Base-by-base conservation (phyloP, 1,140 invertebrate genomes). In the Venturia canescens region DNA sequence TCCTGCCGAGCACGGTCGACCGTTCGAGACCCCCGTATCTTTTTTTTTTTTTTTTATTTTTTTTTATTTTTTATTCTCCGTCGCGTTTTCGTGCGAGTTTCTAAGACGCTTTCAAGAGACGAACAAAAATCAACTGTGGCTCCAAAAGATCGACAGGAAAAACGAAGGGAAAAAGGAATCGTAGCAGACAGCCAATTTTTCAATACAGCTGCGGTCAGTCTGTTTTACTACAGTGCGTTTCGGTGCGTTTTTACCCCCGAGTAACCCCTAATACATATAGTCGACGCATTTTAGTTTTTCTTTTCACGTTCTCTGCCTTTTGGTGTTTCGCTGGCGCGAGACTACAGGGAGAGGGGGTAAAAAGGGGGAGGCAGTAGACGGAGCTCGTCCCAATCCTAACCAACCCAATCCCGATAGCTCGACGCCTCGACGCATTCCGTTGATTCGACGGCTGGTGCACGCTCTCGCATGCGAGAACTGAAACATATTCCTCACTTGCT, bases 361-460 rank as follows among this genome's bases (percentile, higher is more conserved):
- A 23, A 15, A 18, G 60, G 60, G 60, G 23, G 23, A 63, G 60
- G 23, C 3, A 63, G 60, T 63, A 13, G 50, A 53, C 84, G 87
- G 86, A 86, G 86, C 86, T 84, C 67, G 82, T 84, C 83, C 86
- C 85, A 83, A 83, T 87, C 81, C 84, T 84, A 87, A 86, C 85
- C 86, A 87, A 88, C 86, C 85, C 83, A 79, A 80, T 79, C 72
- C 38, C 82, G 82, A 86, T 84, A 84, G 81, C 79, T 70, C 78
- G 81, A 86, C 78, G 86, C 83, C 79, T 70, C 78, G 81, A 86
- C 78, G 86, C 83, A 87, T 88, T 88, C 83, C 79, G 80, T 21
- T 85, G 83, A 83, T 77, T 85, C 69, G 81, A 66, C 63, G 78
- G 76, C 82, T 81, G 82, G 80, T 72, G 50, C 50, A 15, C 71